phyloP scores from a whole-genome alignment of 2,113 vertebrate genomes.

The Lasiurus borealis region DNA sequence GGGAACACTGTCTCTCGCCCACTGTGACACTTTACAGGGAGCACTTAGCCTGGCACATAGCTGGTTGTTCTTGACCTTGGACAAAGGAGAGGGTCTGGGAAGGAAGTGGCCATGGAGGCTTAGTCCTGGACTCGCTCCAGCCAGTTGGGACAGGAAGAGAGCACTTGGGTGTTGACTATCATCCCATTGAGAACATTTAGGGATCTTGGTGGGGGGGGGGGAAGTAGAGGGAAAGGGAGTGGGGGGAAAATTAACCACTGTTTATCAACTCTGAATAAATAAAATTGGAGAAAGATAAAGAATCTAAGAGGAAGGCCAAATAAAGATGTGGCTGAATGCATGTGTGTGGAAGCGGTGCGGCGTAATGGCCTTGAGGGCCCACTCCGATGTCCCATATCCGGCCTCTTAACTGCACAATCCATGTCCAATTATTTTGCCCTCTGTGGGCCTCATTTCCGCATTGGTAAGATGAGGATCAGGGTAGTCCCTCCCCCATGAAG shows the following conservation, averaged over 20 bases:
- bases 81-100: background rate
- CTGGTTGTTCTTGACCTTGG: background rate
- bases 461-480: background rate
- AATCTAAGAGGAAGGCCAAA: background rate
- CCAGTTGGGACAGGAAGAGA: background rate
- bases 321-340: background rate
- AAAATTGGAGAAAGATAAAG: background rate
- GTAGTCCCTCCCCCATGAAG: accelerated
- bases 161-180: background rate
- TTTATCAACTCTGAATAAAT: background rate
- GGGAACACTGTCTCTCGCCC: accelerated
- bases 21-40: accelerated
- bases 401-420: background rate
- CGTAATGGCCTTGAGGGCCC: background rate
- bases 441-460: background rate
- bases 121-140: background rate
- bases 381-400: background rate
- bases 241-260: background rate
- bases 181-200: background rate
- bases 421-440: background rate
- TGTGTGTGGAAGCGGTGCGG: accelerated
- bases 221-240: too few species aligned
- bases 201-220: background rate
- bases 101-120: background rate
- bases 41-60: accelerated